Conservation (phyloP, 2,113 vertebrate genomes). For the Upupa epops region DNA sequence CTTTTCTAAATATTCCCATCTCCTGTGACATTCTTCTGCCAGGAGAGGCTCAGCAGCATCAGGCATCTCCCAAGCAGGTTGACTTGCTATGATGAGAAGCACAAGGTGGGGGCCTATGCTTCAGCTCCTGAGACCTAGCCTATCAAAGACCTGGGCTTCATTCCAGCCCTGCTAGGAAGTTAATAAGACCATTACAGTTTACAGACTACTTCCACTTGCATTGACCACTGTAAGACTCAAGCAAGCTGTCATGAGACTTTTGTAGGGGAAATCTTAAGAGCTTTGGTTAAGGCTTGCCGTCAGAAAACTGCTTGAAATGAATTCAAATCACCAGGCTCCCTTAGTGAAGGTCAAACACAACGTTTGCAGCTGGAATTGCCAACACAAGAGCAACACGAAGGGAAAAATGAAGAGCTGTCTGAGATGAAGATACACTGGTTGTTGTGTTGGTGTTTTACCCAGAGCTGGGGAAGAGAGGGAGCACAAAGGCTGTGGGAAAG, state of each 20-base stretch:
- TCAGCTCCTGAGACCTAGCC: not conserved
- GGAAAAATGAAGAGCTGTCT: not conserved
- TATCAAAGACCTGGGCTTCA: not conserved
- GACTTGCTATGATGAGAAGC: not conserved
- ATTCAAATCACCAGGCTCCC: constrained; percentile 38
- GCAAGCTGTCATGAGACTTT: constrained; percentile 60
- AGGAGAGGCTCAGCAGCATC: not conserved
- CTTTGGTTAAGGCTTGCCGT: constrained; percentile 72
- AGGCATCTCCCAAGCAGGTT: not conserved
- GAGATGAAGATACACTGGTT: not conserved
- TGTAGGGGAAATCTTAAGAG: constrained; percentile 61
- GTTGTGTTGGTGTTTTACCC: not conserved
- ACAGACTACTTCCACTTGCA: constrained; percentile 24
- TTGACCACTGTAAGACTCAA: constrained; percentile 56
- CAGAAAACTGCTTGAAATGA: constrained; percentile 64
- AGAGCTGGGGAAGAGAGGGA: not conserved
- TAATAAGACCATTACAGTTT: constrained; percentile 46
- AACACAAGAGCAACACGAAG: constrained; percentile 25
- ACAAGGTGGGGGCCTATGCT: not conserved
- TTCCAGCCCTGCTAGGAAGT: constrained; percentile 9
- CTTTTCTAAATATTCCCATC: not conserved
- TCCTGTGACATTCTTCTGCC: not conserved
- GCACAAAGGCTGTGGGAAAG: not conserved
- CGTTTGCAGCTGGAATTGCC: constrained; percentile 54
- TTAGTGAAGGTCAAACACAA: constrained; percentile 69